These are phyloP conservation scores for Drosophila merina DNA, from an alignment of 2,888 invertebrate species.

Conservation along the genomic window DNA sequence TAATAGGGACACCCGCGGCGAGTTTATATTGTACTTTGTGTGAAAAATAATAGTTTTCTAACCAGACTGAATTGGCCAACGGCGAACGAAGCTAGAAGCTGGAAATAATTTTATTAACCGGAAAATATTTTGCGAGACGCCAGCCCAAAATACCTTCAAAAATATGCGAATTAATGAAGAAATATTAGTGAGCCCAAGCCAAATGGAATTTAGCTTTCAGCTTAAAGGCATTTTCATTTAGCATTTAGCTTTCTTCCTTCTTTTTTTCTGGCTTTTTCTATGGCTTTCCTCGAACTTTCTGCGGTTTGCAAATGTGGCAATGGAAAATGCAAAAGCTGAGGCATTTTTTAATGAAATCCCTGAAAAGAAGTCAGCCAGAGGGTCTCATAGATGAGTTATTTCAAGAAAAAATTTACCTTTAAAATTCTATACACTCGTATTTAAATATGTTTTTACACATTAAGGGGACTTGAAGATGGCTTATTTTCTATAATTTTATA, in stretches of 20 bases:
- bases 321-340: constrained; percentile 58
- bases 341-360: constrained; percentile 61
- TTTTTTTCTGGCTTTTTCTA: neutral
- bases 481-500: no score
- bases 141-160: constrained; percentile 52
- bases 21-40: constrained; percentile 77
- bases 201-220: constrained; percentile 65
- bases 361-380: constrained; percentile 23
- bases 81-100: constrained; percentile 9
- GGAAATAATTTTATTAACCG: constrained; percentile 62
- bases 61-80: constrained; percentile 56
- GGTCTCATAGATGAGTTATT: constrained; percentile 26
- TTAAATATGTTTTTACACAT: neutral
- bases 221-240: constrained; percentile 47
- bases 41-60: constrained; percentile 76
- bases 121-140: constrained; percentile 55
- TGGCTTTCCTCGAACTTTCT: constrained; percentile 23
- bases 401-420: neutral
- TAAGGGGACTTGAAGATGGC: no score
- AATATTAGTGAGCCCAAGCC: constrained; percentile 68
- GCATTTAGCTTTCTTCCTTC: neutral
- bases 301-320: constrained; percentile 47
- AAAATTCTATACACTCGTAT: no score
- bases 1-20: constrained; percentile 77
- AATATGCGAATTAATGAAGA: constrained; percentile 76